These are phyloP conservation scores for Blera fallax DNA, from an alignment of 2,888 invertebrate genomes.

Conservation along the genomic window DNA sequence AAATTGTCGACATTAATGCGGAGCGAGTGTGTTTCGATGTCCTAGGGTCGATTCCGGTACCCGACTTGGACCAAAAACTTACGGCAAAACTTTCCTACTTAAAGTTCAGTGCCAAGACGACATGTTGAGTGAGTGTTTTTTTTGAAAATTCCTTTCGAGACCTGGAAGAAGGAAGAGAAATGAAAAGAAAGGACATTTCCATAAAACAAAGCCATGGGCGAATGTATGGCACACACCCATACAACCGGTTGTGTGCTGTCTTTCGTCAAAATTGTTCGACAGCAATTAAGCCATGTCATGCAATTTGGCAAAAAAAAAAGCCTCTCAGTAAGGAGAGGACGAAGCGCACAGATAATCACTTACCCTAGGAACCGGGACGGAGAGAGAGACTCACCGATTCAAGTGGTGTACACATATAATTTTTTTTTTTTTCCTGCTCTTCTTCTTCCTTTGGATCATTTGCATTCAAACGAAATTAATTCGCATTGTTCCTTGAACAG, in stretches of 20 bases:
- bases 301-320: slow-evolving; percentile 50
- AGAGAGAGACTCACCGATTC: not conserved
- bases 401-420: slow-evolving; percentile 30
- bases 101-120: slow-evolving; percentile 61
- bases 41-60: slow-evolving; percentile 53
- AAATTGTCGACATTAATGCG: slow-evolving; percentile 5
- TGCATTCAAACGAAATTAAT: slow-evolving; percentile 72
- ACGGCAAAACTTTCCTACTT: slow-evolving; percentile 35
- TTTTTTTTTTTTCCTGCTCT: not conserved
- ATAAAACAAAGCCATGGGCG: slow-evolving; percentile 34
- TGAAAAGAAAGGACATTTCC: slow-evolving; percentile 42
- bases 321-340: slow-evolving; percentile 27
- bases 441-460: slow-evolving; percentile 53
- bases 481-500: slow-evolving; percentile 68
- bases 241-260: slow-evolving; percentile 1
- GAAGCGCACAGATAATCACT: slow-evolving; percentile 60
- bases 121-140: not conserved
- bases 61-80: slow-evolving; percentile 58
- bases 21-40: slow-evolving; percentile 24
- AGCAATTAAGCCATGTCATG: slow-evolving; percentile 67
- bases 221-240: slow-evolving; percentile 58
- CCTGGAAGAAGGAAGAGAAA: not conserved
- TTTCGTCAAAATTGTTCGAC: slow-evolving; percentile 50
- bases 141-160: not conserved
- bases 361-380: slow-evolving; percentile 26